Evolutionary conservation across 2,113 vertebrate genomes (phyloP).

Genomic region (Aleadryas rufinucha): DNA sequence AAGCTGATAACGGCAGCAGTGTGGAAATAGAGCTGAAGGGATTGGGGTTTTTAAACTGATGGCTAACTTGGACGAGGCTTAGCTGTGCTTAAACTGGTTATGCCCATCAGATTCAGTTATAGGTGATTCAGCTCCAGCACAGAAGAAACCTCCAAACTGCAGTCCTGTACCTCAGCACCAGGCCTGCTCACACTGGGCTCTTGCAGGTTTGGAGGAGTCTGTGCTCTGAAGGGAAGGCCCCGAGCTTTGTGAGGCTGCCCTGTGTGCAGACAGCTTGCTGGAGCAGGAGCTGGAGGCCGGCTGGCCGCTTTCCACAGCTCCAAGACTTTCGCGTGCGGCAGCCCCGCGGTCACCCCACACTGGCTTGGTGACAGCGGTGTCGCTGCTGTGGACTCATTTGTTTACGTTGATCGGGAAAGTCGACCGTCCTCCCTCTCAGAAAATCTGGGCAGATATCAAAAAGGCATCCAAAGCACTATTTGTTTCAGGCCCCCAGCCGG

Average conservation of each 20-base stretch:
- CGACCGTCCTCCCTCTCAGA: not conserved
- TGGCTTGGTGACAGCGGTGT: not conserved
- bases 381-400: not conserved
- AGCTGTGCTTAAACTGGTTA: conserved; percentile 45
- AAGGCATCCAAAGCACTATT: rapidly evolving
- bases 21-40: conserved; percentile 46
- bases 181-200: not conserved
- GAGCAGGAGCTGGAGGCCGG: not conserved
- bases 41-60: conserved; percentile 42
- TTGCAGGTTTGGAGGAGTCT: not conserved
- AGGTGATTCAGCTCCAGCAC: not conserved
- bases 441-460: not conserved
- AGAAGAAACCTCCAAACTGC: not conserved
- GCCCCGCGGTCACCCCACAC: rapidly evolving
- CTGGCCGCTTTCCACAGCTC: not conserved
- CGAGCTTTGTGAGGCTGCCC: not conserved
- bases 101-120: not conserved
- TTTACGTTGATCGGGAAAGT: not conserved
- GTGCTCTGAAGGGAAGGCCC: rapidly evolving
- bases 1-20: not conserved
- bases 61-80: conserved; percentile 34
- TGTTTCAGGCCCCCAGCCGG: not conserved
- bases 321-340: rapidly evolving
- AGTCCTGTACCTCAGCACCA: not conserved
- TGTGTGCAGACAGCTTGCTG: not conserved